A percentile compares a stretch with the other conserved stretches of the same genome.
Conservation (phyloP, 2,888 invertebrate species). For the Taphrorychus bicolor region DNA sequence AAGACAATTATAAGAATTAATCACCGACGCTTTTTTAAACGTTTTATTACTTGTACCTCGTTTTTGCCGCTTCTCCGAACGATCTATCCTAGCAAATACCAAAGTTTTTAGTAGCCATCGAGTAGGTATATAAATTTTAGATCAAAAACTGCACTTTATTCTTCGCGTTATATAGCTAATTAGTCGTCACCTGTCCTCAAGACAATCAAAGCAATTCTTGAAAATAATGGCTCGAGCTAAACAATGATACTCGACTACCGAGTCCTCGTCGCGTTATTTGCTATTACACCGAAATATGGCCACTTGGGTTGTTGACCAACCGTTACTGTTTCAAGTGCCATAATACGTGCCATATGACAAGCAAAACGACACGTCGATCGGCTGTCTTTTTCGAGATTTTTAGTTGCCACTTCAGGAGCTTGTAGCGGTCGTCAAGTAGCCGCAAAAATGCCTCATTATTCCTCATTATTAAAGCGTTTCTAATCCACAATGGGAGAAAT, state of each 20-base stretch:
- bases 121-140: too few relatives aligned
- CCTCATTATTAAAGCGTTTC: not conserved
- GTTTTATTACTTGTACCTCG: constrained; percentile 5
- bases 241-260: not conserved
- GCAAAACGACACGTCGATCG: not conserved
- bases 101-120: not conserved
- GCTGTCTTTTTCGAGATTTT: not conserved
- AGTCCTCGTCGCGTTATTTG: not conserved
- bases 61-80: not conserved
- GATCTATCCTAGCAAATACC: not conserved
- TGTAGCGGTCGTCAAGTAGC: not conserved
- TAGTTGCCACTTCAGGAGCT: not conserved
- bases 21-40: constrained; percentile 20
- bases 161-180: too few relatives aligned
- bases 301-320: constrained; percentile 8
- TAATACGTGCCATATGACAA: constrained; percentile 15
- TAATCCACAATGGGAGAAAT: not conserved
- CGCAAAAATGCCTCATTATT: not conserved
- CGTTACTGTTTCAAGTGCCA: constrained; percentile 8
- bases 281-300: constrained; percentile 8
- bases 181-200: not conserved
- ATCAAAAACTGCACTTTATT: too few relatives aligned
- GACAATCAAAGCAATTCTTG: not conserved
- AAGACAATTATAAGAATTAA: constrained; percentile 39
- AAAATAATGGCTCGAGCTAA: not conserved